A percentile compares a stretch with the other conserved stretches of the same genome.
phyloP scores from a whole-genome alignment of 1,140 invertebrate species.

The Coptotermes formosanus region DNA sequence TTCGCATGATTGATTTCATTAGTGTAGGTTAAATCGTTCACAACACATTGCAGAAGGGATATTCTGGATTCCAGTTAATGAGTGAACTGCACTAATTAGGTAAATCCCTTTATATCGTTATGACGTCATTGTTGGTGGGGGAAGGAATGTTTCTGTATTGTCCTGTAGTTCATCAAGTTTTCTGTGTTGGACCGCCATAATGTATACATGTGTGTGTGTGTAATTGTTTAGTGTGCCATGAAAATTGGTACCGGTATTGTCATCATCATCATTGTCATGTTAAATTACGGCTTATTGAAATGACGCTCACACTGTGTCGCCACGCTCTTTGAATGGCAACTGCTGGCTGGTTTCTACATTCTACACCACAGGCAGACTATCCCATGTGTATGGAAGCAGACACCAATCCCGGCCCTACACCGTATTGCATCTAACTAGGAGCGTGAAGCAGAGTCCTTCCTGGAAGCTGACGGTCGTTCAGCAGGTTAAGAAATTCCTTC shows the following conservation, averaged over 20 bases:
- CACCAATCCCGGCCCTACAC: too few relatives aligned
- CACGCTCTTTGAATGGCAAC: not conserved
- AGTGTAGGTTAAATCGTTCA: not conserved
- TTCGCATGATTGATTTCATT: not conserved
- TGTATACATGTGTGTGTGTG: not conserved
- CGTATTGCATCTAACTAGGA: too few relatives aligned
- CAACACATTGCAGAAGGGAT: not conserved
- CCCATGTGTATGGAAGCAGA: too few relatives aligned
- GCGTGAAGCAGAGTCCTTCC: too few relatives aligned
- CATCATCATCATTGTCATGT: not conserved
- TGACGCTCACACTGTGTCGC: not conserved
- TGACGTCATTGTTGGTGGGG: not conserved
- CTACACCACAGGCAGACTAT: not conserved
- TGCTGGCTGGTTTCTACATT: not conserved
- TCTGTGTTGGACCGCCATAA: not conserved
- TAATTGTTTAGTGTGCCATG: not conserved
- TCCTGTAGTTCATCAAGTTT: not conserved
- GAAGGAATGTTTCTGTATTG: not conserved
- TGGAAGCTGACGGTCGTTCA: too few relatives aligned
- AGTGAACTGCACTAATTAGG: not conserved
- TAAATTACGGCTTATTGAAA: not conserved
- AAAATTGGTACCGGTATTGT: not conserved
- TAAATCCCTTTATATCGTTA: not conserved
- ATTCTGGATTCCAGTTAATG: not conserved
- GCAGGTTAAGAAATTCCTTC: too few relatives aligned